These are phyloP conservation scores for Drosophila melanica DNA, from an alignment of 1,140 invertebrate species.

Conservation along the genomic window DNA sequence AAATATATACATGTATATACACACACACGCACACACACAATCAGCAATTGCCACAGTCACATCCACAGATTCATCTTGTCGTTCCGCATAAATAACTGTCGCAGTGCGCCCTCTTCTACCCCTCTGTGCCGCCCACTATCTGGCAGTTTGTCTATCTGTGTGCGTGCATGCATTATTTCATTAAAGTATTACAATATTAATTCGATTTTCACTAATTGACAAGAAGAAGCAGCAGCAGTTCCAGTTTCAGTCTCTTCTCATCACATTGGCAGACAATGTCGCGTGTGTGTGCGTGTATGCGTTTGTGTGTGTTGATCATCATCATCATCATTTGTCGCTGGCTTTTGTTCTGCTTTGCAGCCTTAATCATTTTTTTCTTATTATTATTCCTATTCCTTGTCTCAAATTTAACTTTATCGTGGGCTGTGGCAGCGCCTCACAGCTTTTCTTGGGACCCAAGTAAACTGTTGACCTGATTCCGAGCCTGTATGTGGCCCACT, in stretches of 20 bases:
- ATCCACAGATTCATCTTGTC: slow-evolving; percentile 74
- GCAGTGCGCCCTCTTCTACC: slow-evolving; percentile 17
- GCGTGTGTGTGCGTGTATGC: neutral
- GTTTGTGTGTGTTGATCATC: slow-evolving; percentile 13
- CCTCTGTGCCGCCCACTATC: neutral
- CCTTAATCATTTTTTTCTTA: neutral
- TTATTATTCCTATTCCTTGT: slow-evolving; percentile 1
- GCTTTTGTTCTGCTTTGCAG: slow-evolving; percentile 22
- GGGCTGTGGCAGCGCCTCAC: slow-evolving; percentile 1
- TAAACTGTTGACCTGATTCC: slow-evolving; percentile 37
- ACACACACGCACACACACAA: neutral
- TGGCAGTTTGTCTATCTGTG: slow-evolving; percentile 24
- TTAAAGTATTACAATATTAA: slow-evolving; percentile 82
- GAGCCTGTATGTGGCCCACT: slow-evolving; percentile 24
- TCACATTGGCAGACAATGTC: slow-evolving; percentile 11
- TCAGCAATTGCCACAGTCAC: slow-evolving; percentile 31
- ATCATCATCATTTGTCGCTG: slow-evolving; percentile 36
- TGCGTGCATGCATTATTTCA: slow-evolving; percentile 75
- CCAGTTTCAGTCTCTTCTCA: slow-evolving; percentile 2
- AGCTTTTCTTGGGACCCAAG: neutral
- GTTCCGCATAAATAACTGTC: slow-evolving; percentile 78
- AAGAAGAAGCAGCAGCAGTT: slow-evolving; percentile 30
- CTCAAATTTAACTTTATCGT: slow-evolving; percentile 5
- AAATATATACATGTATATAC: neutral
- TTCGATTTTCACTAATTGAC: slow-evolving; percentile 80